Base-by-base conservation (phyloP, 2,888 invertebrate species). In the Campoplex capitator region DNA sequence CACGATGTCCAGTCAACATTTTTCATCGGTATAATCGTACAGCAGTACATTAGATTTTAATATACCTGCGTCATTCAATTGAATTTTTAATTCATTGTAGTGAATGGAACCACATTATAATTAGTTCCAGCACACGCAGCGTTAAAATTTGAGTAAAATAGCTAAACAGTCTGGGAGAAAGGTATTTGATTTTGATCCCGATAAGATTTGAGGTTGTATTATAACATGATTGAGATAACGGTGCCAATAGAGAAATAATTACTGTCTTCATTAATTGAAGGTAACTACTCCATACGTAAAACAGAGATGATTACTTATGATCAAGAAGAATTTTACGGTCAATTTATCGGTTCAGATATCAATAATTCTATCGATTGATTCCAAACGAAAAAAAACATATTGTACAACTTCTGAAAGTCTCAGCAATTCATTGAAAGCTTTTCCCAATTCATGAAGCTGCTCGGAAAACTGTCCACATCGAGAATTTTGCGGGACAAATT, bases 1-100 rank as follows among this genome's bases (percentile, higher is more conserved):
- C 58, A 18, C 48, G 35, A 75, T 73, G 80, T 56, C 73, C 80
- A 77, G 65, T 80, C 73, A 81, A 77, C 84, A 73, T 54, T 71
- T 81, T 58, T 48, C 48, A 54, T 77, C 9, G 35, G 51, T 58
- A 28, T 18, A 45, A 75, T 45, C 23, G 42, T 70, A 16, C 4
- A 42, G 42, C 32, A 65, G 11, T 32, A 2, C 28, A 74, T 32
- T 9, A 16, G 8, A 54, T 81, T 74, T 65, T n/a, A 67, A 18
- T 54, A 67, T 28, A 35, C n/a, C 76, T 23, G 38, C 48, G 18
- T 70, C 51, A n/a, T 56, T 70, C 11, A 58, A 48, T 28, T 7
- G 6, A 4, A 62, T 32, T 75, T 45, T 48, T 75, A 0, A 38
- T 38, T 45, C 32, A 28, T 23, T 58, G 16, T 35, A 18, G 56